phyloP scores from a whole-genome alignment of 2,888 invertebrate genomes.

The Hydroisotoma schaefferi region DNA sequence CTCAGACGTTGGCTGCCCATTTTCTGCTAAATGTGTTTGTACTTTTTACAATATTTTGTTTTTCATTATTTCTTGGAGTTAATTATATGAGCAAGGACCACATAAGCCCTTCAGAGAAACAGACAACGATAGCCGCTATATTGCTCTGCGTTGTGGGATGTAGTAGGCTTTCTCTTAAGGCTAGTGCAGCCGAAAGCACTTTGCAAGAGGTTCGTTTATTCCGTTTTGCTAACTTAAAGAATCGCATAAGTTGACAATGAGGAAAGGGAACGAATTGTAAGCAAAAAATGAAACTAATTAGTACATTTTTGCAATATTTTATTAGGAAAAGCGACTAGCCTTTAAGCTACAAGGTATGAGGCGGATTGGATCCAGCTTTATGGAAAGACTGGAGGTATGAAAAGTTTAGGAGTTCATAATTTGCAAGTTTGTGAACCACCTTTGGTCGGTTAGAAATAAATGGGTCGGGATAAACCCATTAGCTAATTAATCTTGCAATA shows the following conservation, averaged over 20 bases:
- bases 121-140: background rate
- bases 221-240: too few species aligned
- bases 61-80: slow-evolving; percentile 17
- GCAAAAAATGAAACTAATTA: too few species aligned
- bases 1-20: slow-evolving; percentile 8
- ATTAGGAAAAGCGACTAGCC: slow-evolving; percentile 14
- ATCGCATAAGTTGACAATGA: too few species aligned
- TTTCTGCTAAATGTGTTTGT: slow-evolving; percentile 13
- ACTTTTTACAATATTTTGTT: slow-evolving; percentile 20
- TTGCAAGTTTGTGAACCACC: too few species aligned
- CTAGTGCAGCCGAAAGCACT: background rate
- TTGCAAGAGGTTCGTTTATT: background rate
- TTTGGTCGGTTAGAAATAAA: too few species aligned
- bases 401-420: too few species aligned
- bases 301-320: background rate
- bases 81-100: slow-evolving; percentile 11
- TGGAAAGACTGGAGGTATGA: background rate
- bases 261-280: too few species aligned
- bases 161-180: background rate
- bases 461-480: too few species aligned
- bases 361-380: slow-evolving; percentile 9
- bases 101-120: background rate
- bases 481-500: background rate
- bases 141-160: background rate
- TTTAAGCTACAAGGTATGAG: too few species aligned